Base-by-base conservation (phyloP, 2,113 vertebrate species). In the Tetrao urogallus region DNA sequence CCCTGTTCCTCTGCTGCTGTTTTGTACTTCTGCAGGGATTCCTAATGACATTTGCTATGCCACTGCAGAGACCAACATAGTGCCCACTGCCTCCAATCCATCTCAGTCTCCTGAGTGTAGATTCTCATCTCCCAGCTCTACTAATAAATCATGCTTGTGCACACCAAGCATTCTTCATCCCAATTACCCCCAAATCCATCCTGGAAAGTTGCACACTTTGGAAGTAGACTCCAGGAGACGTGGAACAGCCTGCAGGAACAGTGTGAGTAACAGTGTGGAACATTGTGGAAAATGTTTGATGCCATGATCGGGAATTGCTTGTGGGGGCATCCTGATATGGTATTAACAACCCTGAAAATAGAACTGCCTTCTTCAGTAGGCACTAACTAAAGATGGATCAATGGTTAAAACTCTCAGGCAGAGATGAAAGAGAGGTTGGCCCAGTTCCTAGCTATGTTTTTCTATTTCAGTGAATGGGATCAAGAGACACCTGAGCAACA, bases 211-310 rank as follows among this genome's bases (percentile, higher is more conserved):
- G 66, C 9, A 18, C 1, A 1, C 17, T 48, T 43, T 18, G 43
- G 48, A 25, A 8, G 1, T 4, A 28, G 57, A 28, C 5, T 24
- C 15, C 36, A 38, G 27, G 4, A 61, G 73, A 17, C 0, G 0
- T 4, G 4, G 13, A 17, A 25, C 16, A 73, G 19, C 25, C 73
- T 72, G 17, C 8, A 54, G 52, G 34, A 42, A 22, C 19, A 67
- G 17, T 42, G 50, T 11, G 21, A 64, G 28, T 15, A 71, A 5
- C 36, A 36, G 36, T 36, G 36, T 8, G 36, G 36, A 36, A 36
- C 36, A 36, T 8, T 36, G 6, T 75, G 32, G 17, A 19, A 34
- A 83, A 48, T 19, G 8, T 5, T 81, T 50, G 57, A 60, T 75
- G 8, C 32, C 30, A 4, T 21, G 17, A 42, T 5, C 27, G 6